Conservation (phyloP, 2,888 invertebrate genomes). For the Sisyra terminalis region DNA sequence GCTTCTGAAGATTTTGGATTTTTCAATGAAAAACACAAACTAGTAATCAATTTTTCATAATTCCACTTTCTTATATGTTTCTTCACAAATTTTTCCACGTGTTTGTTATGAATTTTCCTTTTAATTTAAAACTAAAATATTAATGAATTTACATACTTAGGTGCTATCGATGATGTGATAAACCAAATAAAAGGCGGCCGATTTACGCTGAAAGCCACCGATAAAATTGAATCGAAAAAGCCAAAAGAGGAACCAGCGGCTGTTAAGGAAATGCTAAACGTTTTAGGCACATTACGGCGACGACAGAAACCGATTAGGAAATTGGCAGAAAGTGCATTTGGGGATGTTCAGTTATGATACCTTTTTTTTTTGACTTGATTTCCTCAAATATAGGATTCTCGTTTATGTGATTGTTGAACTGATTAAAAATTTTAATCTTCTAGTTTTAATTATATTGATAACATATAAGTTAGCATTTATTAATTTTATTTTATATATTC, state of each 20-base stretch:
- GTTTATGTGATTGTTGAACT: not conserved
- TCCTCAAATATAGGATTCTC: too few relatives aligned
- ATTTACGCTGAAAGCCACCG: slow-evolving; percentile 49
- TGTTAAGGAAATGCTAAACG: slow-evolving; percentile 49
- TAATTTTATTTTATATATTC: too few relatives aligned
- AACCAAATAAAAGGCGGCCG: slow-evolving; percentile 62
- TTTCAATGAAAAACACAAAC: too few relatives aligned
- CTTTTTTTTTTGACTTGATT: not conserved
- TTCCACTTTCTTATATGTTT: too few relatives aligned
- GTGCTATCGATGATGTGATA: slow-evolving; percentile 59
- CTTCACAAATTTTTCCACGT: too few relatives aligned
- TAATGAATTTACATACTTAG: slow-evolving; percentile 21
- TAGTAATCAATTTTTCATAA: too few relatives aligned
- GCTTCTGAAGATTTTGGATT: too few relatives aligned
- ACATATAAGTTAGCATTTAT: too few relatives aligned
- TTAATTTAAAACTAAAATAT: too few relatives aligned
- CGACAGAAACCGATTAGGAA: slow-evolving; percentile 29
- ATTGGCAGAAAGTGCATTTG: slow-evolving; percentile 16
- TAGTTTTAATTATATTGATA: too few relatives aligned
- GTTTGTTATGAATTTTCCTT: too few relatives aligned
- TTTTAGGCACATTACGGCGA: slow-evolving; percentile 41
- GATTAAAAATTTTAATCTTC: not conserved
- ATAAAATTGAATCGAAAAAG: slow-evolving; percentile 38
- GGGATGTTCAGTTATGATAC: slow-evolving; percentile 15
- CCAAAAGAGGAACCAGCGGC: slow-evolving; percentile 44